Evolutionary conservation across 2,797 vertebrate species (phyloP).

Genomic region (Spatula clypeata): DNA sequence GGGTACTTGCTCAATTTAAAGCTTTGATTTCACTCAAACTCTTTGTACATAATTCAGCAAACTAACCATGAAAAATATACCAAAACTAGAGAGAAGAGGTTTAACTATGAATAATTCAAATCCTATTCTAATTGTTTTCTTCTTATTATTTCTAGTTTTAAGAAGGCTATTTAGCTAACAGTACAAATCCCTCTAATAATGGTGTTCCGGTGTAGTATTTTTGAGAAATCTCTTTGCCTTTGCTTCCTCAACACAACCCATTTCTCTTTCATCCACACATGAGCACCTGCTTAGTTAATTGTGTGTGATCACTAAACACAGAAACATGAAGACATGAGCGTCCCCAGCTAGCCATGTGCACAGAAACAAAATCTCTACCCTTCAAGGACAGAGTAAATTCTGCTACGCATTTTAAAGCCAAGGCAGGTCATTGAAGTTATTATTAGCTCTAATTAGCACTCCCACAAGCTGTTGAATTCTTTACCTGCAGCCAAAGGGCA

Average conservation of each 20-base stretch:
- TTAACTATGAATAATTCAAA: not conserved
- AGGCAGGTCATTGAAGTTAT: conserved; percentile 57
- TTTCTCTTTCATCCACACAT: not conserved
- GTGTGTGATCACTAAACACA: not conserved
- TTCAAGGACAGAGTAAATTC: conserved; percentile 35
- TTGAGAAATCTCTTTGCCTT: not conserved
- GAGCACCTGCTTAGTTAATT: not conserved
- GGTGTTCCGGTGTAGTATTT: not conserved
- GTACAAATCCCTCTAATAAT: not conserved
- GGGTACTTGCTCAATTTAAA: conserved; percentile 1
- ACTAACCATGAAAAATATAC: not conserved
- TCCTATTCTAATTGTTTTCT: not conserved
- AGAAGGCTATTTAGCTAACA: not conserved
- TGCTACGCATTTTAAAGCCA: conserved; percentile 55
- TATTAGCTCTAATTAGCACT: conserved; percentile 61
- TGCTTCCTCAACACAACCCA: not conserved
- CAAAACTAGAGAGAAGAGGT: not conserved
- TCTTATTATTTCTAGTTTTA: not conserved
- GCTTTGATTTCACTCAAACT: not conserved
- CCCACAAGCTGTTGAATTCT: conserved; percentile 39
- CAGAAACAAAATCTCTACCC: conserved; percentile 24
- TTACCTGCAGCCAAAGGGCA: conserved; percentile 26
- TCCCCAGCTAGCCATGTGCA: not conserved
- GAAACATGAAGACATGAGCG: accelerated
- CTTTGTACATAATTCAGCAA: not conserved